These are phyloP conservation scores for Pomatostomus ruficeps DNA, from an alignment of 2,113 vertebrate species.

Conservation along the genomic window DNA sequence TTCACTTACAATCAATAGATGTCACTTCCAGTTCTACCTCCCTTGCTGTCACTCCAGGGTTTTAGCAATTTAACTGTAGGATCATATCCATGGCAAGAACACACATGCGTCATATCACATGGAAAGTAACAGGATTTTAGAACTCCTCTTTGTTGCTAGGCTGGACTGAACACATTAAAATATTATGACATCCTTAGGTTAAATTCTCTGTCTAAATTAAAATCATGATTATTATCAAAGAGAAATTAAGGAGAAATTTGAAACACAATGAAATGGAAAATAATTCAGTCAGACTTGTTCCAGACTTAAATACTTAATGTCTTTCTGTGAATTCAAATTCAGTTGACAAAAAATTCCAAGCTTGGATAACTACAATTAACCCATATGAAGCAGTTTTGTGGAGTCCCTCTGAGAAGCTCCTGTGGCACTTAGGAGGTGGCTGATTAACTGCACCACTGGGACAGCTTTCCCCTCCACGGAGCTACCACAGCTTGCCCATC, in stretches of 20 bases:
- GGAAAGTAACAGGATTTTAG: background rate
- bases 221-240: background rate
- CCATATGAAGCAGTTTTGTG: background rate
- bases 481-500: background rate
- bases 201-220: background rate
- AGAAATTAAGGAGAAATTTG: background rate
- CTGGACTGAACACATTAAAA: background rate
- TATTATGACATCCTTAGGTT: background rate
- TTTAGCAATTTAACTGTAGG: background rate
- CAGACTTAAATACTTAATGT: background rate
- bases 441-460: background rate
- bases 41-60: background rate
- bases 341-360: background rate
- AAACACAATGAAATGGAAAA: background rate
- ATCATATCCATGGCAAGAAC: background rate
- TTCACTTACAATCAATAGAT: background rate
- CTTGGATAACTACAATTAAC: background rate
- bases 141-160: background rate
- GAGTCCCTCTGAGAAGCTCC: background rate
- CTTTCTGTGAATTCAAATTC: background rate
- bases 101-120: rapidly evolving
- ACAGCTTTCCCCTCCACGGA: background rate
- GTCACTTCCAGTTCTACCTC: background rate
- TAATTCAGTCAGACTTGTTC: background rate
- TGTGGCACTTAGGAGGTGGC: background rate